Conservation (phyloP, 2,797 vertebrate genomes). For the Sebastes matsubarae region DNA sequence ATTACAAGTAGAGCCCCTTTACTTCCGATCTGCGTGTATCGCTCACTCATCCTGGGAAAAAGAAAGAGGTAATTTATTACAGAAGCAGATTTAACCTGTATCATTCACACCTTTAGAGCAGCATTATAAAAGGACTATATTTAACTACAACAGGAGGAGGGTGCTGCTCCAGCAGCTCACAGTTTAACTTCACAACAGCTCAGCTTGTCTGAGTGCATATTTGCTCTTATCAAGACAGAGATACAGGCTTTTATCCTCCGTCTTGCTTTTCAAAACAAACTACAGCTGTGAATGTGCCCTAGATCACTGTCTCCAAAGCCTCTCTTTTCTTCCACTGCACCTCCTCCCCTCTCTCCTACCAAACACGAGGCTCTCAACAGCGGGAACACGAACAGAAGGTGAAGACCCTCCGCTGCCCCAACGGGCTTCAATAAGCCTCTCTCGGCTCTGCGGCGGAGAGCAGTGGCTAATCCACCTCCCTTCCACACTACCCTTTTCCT, state of each 20-base stretch:
- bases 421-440: slow-evolving; percentile 25
- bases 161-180: not conserved
- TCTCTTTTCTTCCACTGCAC: not conserved
- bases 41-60: slow-evolving; percentile 92
- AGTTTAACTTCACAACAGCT: slow-evolving; percentile 4
- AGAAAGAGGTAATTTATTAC: slow-evolving; percentile 29
- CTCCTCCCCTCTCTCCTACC: not conserved
- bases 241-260: slow-evolving; percentile 17
- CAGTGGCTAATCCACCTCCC: slow-evolving; percentile 36
- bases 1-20: slow-evolving; percentile 92
- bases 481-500: not conserved
- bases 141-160: not conserved
- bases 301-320: slow-evolving; percentile 36
- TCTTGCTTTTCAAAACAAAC: slow-evolving; percentile 49
- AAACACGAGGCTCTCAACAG: slow-evolving; percentile 9
- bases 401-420: slow-evolving; percentile 38
- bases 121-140: not conserved
- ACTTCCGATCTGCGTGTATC: slow-evolving; percentile 88
- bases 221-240: slow-evolving; percentile 21
- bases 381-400: slow-evolving; percentile 28
- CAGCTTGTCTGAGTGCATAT: slow-evolving; percentile 10
- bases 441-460: slow-evolving; percentile 12
- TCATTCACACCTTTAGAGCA: not conserved
- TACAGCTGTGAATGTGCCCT: slow-evolving; percentile 31
- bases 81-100: not conserved